Evolutionary conservation across 2,113 vertebrate genomes (phyloP), one percentile per base, ranked within the genome.

Genomic region (Chiloscyllium plagiosum): DNA sequence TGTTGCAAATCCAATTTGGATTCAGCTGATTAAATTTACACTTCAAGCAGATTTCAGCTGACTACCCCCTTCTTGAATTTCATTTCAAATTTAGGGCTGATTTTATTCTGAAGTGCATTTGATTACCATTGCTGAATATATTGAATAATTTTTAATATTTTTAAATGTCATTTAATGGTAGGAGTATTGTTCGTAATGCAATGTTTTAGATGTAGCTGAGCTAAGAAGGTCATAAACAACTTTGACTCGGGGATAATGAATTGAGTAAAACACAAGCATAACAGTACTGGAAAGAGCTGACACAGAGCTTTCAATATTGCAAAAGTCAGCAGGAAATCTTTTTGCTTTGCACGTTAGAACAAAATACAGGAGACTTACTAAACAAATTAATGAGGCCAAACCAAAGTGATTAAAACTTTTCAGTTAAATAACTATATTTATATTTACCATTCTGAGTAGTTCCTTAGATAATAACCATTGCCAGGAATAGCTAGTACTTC

Each of bases 271-370:
- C 50, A 70, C 66, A 94, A 94, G 37, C 66, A 69, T 22, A 95
- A 72, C 69, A 95, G 68, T 95, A 72, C 42, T 95, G 69, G 94
- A 47, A 72, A 70, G 42, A 72, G 19, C 47, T 70, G 69, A 17
- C 94, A 13, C 13, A 29, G 42, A 29, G 42, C 69, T 95, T 94
- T 76, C 66, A 70, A 52, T 52, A 76, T 95, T 95, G 52, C 20
- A 33, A 24, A 52, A 72, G 69, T 72, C 68, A 95, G 94, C 94
- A 95, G 94, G 69, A 95, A 95, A 72, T 95, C 94, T 26, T 72
- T 76, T 72, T 95, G 94, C 69, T 95, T 72, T 95, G 47, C 42
- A 72, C 69, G 17, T 26, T 95, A 17, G 24, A 95, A 76, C 37
- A 50, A 4, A 72, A 52, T 52, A 50, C 69, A 95, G 69, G 15